Evolutionary conservation across 30 jellyfish, hydroid and myxozoan species (phyloP), one percentile per base, ranked within the genome.

Genomic region (Turritopsis rubra): DNA sequence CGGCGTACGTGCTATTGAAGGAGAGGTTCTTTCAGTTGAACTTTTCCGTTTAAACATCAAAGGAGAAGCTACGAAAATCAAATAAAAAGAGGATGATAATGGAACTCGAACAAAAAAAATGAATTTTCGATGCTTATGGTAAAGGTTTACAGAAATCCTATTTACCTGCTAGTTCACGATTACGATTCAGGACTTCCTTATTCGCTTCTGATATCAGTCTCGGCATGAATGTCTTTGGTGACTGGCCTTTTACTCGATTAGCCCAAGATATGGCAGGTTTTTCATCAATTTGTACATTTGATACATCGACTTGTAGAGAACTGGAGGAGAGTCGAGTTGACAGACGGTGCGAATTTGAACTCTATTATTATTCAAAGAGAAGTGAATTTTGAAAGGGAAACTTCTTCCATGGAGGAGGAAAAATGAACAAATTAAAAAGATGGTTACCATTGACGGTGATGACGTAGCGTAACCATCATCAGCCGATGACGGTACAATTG

Each of bases 181-280:
- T 78, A n/a, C 85, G 31, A 8, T 22, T 21, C 16, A 78, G 53
- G 29, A 89, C 93, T 21, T 89, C 93, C 20, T 85, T 88, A 72
- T 90, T 85, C 77, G 92, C 87, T 30, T 52, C 84, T 13, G 95
- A 89, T 28, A 89, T 85, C 27, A 23, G 54, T 52, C 97, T 73
- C 8, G 97, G 95, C 80, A 75, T 86, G 76, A 66, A 85, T 31
- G 86, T 85, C 78, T 65, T 85, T 7, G 95, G 89, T 52, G 91
- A 85, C 54, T 81, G 52, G 7, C 97, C 97, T 16, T 88, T 87
- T 25, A 85, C 94, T 80, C 84, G 85, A 87, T 85, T 87, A 54
- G 95, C 94, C 90, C 95, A 80, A 1, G 95, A 31, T 22, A 72
- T 72, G 19, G 86, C 79, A 21, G 89, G 29, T 29, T 53, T 52